Evolutionary conservation across 2,888 invertebrate genomes (phyloP).

Genomic region (Agonopterix subpropinquella): DNA sequence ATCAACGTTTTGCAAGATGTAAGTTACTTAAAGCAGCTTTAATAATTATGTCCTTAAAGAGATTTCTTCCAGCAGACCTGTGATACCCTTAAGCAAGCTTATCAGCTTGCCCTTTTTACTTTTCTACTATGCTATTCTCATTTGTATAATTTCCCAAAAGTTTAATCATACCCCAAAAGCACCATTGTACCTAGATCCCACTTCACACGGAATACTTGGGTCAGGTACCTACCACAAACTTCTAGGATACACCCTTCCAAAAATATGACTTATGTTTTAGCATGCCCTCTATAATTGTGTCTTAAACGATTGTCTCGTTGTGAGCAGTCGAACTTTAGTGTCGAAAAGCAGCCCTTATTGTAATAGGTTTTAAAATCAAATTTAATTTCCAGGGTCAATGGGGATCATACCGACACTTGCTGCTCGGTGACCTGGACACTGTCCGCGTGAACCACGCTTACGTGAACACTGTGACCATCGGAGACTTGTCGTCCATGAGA

Average conservation of each 20-base stretch:
- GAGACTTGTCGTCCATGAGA: constrained; percentile 88
- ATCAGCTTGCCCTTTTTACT: too few species aligned
- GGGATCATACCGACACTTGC: constrained; percentile 92
- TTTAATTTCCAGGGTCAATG: constrained; percentile 60
- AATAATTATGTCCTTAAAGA: too few species aligned
- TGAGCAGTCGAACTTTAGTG: not conserved
- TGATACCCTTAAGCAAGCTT: too few species aligned
- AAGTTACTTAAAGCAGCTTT: constrained; percentile 26
- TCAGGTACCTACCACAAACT: too few species aligned
- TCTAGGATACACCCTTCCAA: too few species aligned
- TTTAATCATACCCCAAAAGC: too few species aligned
- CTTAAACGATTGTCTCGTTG: not conserved
- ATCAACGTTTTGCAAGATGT: constrained; percentile 84
- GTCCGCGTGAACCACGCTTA: constrained; percentile 80
- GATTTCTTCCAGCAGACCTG: too few species aligned
- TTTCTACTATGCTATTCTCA: too few species aligned
- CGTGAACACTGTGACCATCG: constrained; percentile 84
- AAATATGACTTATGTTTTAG: too few species aligned
- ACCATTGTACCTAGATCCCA: too few species aligned
- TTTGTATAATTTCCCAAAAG: too few species aligned
- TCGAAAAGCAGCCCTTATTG: not conserved
- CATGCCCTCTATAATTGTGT: not conserved
- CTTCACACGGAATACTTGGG: too few species aligned
- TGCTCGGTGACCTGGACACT: constrained; percentile 69
- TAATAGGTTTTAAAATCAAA: not conserved